phyloP scores from a whole-genome alignment of 1,140 invertebrate species.

The Drosophila sproati region DNA sequence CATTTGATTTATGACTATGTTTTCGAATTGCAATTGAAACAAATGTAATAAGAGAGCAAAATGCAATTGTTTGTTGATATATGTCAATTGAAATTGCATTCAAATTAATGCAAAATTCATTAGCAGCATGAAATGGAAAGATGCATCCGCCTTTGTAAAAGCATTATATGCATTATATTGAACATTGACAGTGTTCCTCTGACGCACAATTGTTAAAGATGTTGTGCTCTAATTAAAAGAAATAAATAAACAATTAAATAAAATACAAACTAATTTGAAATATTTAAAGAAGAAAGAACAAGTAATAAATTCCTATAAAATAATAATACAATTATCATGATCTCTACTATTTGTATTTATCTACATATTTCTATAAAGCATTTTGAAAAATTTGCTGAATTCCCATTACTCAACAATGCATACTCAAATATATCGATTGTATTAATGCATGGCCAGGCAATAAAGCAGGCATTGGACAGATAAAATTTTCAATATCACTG shows the following conservation, averaged over 20 bases:
- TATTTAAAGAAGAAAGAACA: too few relatives aligned
- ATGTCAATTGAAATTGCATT: slow-evolving; percentile 37
- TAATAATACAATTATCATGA: too few relatives aligned
- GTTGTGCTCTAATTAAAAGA: too few relatives aligned
- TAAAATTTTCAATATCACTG: slow-evolving; percentile 3
- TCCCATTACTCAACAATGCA: slow-evolving; percentile 1
- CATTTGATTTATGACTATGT: slow-evolving; percentile 39
- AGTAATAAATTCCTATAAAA: too few relatives aligned
- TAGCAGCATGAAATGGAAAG: slow-evolving; percentile 20
- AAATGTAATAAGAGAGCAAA: neutral
- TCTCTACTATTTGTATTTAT: neutral
- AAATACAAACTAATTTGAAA: neutral
- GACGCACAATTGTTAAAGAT: slow-evolving; percentile 33
- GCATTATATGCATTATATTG: slow-evolving; percentile 15
- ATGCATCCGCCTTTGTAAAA: neutral
- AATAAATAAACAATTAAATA: too few relatives aligned
- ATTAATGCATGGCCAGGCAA: neutral
- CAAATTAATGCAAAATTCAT: slow-evolving; percentile 50
- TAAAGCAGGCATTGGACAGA: neutral
- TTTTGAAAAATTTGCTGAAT: neutral
- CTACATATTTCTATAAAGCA: neutral
- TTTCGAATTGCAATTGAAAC: slow-evolving; percentile 31
- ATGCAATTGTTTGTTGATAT: slow-evolving; percentile 44
- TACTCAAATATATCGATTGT: slow-evolving; percentile 6
- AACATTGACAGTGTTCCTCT: slow-evolving; percentile 14